Percentiles rank a stretch among this genome's conserved stretches.
Evolutionary conservation across 2,113 vertebrate genomes (phyloP).

Genomic region (Dicerorhinus sumatrensis): DNA sequence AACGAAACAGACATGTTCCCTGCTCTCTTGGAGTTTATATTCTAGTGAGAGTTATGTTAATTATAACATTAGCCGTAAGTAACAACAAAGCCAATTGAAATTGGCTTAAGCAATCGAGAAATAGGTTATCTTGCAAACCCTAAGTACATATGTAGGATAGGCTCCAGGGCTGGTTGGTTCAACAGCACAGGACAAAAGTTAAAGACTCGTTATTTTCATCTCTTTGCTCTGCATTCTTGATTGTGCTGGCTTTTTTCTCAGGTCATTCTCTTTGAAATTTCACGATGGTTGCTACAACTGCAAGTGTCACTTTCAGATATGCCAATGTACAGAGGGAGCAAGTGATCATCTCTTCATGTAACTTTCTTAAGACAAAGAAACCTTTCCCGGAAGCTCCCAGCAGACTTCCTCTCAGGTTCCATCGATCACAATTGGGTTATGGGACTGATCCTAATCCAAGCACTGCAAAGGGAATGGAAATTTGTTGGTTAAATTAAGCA

Average conservation of each 20-base stretch:
- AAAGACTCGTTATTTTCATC: neutral
- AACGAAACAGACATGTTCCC: neutral
- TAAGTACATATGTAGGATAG: neutral
- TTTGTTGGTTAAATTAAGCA: neutral
- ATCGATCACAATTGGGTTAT: neutral
- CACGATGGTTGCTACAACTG: neutral
- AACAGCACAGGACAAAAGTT: neutral
- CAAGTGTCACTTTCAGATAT: neutral
- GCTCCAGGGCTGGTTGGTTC: neutral
- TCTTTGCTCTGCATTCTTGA: neutral
- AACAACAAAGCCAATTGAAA: neutral
- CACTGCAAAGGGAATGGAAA: neutral
- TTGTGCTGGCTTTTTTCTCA: neutral
- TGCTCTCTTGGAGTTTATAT: neutral
- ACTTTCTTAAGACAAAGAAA: neutral
- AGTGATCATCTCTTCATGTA: neutral
- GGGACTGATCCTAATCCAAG: neutral
- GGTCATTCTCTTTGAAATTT: neutral
- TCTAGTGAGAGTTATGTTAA: neutral
- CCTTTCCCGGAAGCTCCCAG: neutral
- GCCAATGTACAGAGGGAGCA: neutral
- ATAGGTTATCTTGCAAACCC: neutral
- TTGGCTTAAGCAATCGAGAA: neutral
- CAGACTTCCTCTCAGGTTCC: neutral
- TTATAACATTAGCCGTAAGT: neutral